A percentile compares a stretch with the other conserved stretches of the same genome.
phyloP scores from a whole-genome alignment of 2,888 invertebrate species.

The Eristalinus sepulchralis region DNA sequence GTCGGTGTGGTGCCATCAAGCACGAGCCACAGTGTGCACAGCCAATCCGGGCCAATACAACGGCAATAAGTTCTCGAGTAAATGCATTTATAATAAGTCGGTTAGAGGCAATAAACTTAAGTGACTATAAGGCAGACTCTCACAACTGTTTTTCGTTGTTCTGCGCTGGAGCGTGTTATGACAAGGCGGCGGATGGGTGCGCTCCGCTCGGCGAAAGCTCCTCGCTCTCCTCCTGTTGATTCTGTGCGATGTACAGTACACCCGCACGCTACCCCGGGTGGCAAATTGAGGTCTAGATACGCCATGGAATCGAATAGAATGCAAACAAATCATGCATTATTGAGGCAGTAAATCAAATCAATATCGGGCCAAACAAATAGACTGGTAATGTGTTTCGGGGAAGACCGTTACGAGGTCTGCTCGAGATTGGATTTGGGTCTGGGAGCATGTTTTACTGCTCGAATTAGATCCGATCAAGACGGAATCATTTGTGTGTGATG shows the following conservation, averaged over 20 bases:
- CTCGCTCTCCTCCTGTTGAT: slow-evolving; percentile 63
- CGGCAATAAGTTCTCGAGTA: slow-evolving; percentile 69
- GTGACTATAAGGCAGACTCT: slow-evolving; percentile 69
- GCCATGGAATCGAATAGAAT: slow-evolving; percentile 10
- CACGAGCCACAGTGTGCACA: slow-evolving; percentile 4
- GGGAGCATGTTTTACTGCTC: slow-evolving; percentile 32
- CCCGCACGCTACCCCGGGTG: slow-evolving; percentile 12
- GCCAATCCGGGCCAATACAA: slow-evolving; percentile 51
- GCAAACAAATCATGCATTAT: slow-evolving; percentile 64
- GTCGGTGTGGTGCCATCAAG: slow-evolving; percentile 3
- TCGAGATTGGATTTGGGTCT: slow-evolving; percentile 14
- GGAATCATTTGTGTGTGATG: slow-evolving; percentile 16
- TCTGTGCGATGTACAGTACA: slow-evolving; percentile 56
- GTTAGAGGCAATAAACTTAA: slow-evolving; percentile 71
- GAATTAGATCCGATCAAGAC: slow-evolving; percentile 17
- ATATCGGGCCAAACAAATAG: slow-evolving; percentile 60
- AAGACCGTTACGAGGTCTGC: slow-evolving; percentile 12
- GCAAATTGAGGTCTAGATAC: slow-evolving; percentile 21
- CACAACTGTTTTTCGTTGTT: slow-evolving; percentile 62
- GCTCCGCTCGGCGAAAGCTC: background rate
- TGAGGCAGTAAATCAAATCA: slow-evolving; percentile 68
- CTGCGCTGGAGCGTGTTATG: background rate
- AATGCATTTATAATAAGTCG: slow-evolving; percentile 72
- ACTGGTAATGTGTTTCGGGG: slow-evolving; percentile 51
- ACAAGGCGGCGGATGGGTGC: background rate